Evolutionary conservation across 2,888 invertebrate genomes (phyloP).

Genomic region (Eucriotettix oculatus): DNA sequence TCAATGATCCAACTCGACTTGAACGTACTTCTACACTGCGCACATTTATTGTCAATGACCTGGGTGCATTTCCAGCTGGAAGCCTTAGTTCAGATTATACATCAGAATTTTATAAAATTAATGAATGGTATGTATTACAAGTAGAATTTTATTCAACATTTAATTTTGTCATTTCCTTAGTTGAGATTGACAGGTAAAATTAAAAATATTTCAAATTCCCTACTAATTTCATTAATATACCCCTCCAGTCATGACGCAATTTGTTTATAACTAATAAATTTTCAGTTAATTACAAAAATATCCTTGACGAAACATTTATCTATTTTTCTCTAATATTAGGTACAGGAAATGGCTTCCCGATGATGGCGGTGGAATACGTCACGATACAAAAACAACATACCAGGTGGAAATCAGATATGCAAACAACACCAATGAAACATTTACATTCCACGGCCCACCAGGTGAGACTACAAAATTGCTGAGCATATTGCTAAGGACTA

Average conservation of each 20-base stretch:
- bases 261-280: too few relatives aligned
- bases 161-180: background rate
- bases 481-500: too few relatives aligned
- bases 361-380: conserved; percentile 51
- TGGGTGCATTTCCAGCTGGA: conserved; percentile 67
- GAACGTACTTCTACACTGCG: conserved; percentile 89
- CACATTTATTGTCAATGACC: conserved; percentile 72
- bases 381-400: conserved; percentile 84
- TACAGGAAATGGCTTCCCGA: conserved; percentile 86
- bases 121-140: conserved; percentile 52
- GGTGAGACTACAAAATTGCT: conserved; percentile 23
- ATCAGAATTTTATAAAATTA: conserved; percentile 74
- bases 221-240: too few relatives aligned
- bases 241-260: too few relatives aligned
- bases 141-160: background rate
- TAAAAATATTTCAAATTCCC: too few relatives aligned
- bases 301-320: too few relatives aligned
- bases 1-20: conserved; percentile 89
- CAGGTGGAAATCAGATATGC: conserved; percentile 87
- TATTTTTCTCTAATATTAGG: conserved; percentile 22
- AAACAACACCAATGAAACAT: conserved; percentile 90
- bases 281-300: too few relatives aligned
- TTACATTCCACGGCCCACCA: conserved; percentile 85
- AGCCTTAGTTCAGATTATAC: conserved; percentile 78
- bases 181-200: too few relatives aligned